A percentile compares a stretch with the other conserved stretches of the same genome.
These are phyloP conservation scores for Palythoa caribaeorum DNA, from an alignment of 92 coral and sea anemone genomes.

Conservation along the genomic window DNA sequence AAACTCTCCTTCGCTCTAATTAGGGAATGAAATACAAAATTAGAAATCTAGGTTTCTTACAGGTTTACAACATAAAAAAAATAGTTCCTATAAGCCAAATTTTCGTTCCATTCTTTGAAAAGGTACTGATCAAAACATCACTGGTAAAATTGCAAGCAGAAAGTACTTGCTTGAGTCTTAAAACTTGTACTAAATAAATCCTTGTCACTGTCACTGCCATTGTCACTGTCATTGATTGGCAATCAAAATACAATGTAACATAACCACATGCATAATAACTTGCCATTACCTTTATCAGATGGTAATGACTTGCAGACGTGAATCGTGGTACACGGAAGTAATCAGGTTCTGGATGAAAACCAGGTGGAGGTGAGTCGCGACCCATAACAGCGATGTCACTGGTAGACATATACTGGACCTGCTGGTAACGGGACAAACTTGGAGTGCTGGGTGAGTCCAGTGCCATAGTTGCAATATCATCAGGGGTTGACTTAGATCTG, in stretches of 20 bases:
- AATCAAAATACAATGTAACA: too few species aligned
- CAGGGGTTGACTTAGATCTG: slow-evolving; percentile 93
- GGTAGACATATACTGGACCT: slow-evolving; percentile 92
- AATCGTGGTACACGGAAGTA: slow-evolving; percentile 67
- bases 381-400: slow-evolving; percentile 84
- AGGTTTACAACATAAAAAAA: not conserved
- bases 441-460: slow-evolving; percentile 96
- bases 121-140: too few species aligned
- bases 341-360: slow-evolving; percentile 89
- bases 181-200: too few species aligned
- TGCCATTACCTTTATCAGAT: slow-evolving; percentile 34
- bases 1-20: slow-evolving; percentile 97
- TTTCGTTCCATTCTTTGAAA: not conserved
- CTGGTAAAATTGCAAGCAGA: too few species aligned
- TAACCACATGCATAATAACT: not conserved
- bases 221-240: too few species aligned
- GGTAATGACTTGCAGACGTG: slow-evolving; percentile 45
- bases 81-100: not conserved
- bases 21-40: not conserved
- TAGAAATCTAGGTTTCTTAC: not conserved
- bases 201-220: too few species aligned
- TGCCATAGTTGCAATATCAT: slow-evolving; percentile 90
- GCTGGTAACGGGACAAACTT: slow-evolving; percentile 85
- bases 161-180: too few species aligned
- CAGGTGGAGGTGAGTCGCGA: slow-evolving; percentile 97